These are phyloP conservation scores for Elanoides forficatus DNA, from an alignment of 2,113 vertebrate species.

Conservation along the genomic window DNA sequence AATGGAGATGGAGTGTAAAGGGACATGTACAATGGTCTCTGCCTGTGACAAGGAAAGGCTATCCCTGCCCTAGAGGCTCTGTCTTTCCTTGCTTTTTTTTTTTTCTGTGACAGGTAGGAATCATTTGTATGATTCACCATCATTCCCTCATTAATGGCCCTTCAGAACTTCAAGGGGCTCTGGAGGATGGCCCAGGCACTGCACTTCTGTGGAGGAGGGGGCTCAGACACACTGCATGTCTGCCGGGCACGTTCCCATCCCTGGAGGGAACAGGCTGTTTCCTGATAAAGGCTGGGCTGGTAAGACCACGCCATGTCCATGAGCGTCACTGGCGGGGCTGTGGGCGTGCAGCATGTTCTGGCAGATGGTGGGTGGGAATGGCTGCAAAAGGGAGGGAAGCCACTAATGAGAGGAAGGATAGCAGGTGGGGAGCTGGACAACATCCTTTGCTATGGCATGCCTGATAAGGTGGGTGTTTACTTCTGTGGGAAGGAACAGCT, in stretches of 20 bases:
- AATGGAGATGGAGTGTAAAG: neutral
- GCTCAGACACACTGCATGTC: neutral
- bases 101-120: neutral
- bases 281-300: neutral
- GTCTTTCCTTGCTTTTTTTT: neutral
- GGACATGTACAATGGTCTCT: fast-evolving
- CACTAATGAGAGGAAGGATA: conserved; percentile 25
- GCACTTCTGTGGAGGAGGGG: neutral
- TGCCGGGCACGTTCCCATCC: neutral
- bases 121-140: neutral
- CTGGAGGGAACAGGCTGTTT: neutral
- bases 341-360: neutral
- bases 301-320: neutral
- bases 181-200: neutral
- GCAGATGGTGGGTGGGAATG: neutral
- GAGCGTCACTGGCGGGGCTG: neutral
- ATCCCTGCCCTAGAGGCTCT: neutral
- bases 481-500: conserved; percentile 36
- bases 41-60: neutral
- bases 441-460: neutral
- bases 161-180: neutral
- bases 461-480: conserved; percentile 41
- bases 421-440: conserved; percentile 21
- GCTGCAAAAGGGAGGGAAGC: neutral
- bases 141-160: neutral